These are phyloP conservation scores for Hirtodrosophila histrioides DNA, from an alignment of 2,888 invertebrate species.

Conservation along the genomic window DNA sequence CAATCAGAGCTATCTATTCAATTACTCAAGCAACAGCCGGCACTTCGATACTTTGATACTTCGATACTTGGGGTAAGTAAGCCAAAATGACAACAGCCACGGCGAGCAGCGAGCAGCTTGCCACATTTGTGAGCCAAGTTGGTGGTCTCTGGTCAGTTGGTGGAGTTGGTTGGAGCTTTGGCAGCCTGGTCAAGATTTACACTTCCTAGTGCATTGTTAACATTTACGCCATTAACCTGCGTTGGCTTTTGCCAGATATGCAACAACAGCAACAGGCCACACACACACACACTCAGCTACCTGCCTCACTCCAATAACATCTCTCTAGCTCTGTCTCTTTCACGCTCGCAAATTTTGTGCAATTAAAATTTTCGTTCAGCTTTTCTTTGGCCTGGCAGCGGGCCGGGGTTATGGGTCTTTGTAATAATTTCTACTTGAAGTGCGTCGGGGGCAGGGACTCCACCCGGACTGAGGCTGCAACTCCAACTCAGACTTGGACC, in stretches of 20 bases:
- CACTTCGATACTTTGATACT: slow-evolving; percentile 7
- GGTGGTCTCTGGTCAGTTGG: slow-evolving; percentile 39
- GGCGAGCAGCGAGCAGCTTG: slow-evolving; percentile 2
- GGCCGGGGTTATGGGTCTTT: slow-evolving; percentile 63
- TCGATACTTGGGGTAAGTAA: slow-evolving; percentile 7
- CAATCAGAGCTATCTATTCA: not conserved
- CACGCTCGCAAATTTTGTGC: slow-evolving; percentile 67
- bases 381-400: slow-evolving; percentile 58
- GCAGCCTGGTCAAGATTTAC: slow-evolving; percentile 69
- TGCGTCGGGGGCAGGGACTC: slow-evolving; percentile 17
- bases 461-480: slow-evolving; percentile 7
- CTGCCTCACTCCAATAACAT: slow-evolving; percentile 3
- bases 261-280: slow-evolving; percentile 45
- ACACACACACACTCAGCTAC: slow-evolving; percentile 40
- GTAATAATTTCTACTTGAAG: slow-evolving; percentile 74
- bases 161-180: slow-evolving; percentile 14
- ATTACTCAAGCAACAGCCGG: not conserved
- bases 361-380: slow-evolving; percentile 79
- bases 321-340: slow-evolving; percentile 5
- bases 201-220: slow-evolving; percentile 80
- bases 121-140: slow-evolving; percentile 21
- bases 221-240: slow-evolving; percentile 80
- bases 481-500: slow-evolving; percentile 4
- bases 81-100: slow-evolving; percentile 33
- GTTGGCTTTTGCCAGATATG: slow-evolving; percentile 70